Conservation (phyloP, 1,140 invertebrate genomes). For the Luehdorfia chinensis region DNA sequence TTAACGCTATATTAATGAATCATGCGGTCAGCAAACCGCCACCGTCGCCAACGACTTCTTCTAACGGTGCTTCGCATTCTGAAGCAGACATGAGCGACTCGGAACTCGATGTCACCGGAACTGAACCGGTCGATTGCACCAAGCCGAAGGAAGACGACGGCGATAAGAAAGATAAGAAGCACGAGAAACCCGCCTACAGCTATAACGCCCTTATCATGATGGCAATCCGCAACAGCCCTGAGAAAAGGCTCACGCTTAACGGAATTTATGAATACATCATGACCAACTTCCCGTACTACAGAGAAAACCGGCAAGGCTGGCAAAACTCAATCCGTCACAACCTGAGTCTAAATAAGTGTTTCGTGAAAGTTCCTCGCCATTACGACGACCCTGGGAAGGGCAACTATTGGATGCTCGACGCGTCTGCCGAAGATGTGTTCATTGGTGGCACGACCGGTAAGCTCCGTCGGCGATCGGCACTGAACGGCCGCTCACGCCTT, state of each 20-base stretch:
- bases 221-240: conserved; percentile 96
- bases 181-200: conserved; percentile 97
- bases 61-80: conserved; percentile 46
- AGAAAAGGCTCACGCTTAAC: conserved; percentile 97
- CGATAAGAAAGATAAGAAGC: conserved; percentile 80
- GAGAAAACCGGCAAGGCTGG: conserved; percentile 99
- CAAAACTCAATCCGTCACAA: conserved; percentile 99
- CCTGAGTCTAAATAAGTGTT: conserved; percentile 98
- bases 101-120: conserved; percentile 88
- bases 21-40: conserved; percentile 48
- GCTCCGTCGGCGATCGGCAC: conserved; percentile 90
- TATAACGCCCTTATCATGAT: conserved; percentile 99
- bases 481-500: conserved; percentile 88
- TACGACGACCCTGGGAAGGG: conserved; percentile 97
- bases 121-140: conserved; percentile 83
- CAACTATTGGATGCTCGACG: conserved; percentile 98
- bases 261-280: conserved; percentile 99
- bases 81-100: conserved; percentile 76
- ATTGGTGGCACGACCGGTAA: conserved; percentile 98
- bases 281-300: conserved; percentile 98
- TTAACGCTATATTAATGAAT: conserved; percentile 69
- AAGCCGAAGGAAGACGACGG: conserved; percentile 63
- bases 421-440: conserved; percentile 97
- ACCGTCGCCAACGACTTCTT: conserved; percentile 51
- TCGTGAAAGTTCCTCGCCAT: conserved; percentile 96